Conservation (phyloP, 2,797 vertebrate species). For the Sebastes trivittatus region DNA sequence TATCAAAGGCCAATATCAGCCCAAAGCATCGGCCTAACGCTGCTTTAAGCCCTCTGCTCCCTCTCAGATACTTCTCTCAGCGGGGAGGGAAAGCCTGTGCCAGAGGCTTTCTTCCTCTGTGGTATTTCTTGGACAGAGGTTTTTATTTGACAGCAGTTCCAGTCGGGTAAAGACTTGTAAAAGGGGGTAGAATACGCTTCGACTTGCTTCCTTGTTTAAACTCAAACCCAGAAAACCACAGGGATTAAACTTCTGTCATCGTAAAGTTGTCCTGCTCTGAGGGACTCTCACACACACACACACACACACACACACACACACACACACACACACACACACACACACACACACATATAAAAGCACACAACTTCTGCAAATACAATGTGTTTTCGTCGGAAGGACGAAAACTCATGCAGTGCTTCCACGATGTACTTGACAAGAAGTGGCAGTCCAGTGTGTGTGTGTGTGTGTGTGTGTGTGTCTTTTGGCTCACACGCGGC, state of each 20-base stretch:
- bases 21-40: constrained; percentile 22
- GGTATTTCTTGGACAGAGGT: constrained; percentile 42
- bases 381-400: constrained; percentile 33
- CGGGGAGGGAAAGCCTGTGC: constrained; percentile 5
- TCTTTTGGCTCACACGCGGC: constrained; percentile 23
- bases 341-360: background rate
- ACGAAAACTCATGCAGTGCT: constrained; percentile 33
- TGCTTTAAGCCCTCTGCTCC: constrained; percentile 16
- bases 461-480: constrained; percentile 6
- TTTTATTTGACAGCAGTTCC: constrained; percentile 66
- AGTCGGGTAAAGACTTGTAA: constrained; percentile 57
- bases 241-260: constrained; percentile 69
- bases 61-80: constrained; percentile 33
- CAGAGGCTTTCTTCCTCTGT: constrained; percentile 39
- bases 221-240: constrained; percentile 55
- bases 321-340: too few species aligned
- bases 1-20: constrained; percentile 61
- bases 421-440: constrained; percentile 40
- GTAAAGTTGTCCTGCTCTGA: constrained; percentile 41
- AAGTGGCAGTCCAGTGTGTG: constrained; percentile 22
- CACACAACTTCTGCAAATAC: constrained; percentile 24
- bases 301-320: background rate
- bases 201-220: constrained; percentile 60
- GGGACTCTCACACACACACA: constrained; percentile 18
- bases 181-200: constrained; percentile 30